A percentile compares a stretch with the other conserved stretches of the same genome.
These are phyloP conservation scores for Timema podura DNA, from an alignment of 2,888 invertebrate genomes.

Conservation along the genomic window DNA sequence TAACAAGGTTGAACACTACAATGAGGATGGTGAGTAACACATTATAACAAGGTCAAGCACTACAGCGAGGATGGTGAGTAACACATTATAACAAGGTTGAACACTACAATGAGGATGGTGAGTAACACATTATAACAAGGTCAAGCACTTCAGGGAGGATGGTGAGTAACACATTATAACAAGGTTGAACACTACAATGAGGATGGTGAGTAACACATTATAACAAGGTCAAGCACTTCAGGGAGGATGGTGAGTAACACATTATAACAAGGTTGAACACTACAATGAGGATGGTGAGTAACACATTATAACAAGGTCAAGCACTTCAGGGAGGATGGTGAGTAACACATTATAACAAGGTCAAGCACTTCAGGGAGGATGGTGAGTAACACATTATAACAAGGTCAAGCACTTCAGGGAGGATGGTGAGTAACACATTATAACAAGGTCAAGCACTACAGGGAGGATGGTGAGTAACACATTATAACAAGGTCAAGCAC, in stretches of 20 bases:
- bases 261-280: too few species aligned
- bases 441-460: too few species aligned
- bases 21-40: constrained; percentile 12
- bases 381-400: too few species aligned
- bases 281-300: constrained; percentile 7
- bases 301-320: constrained; percentile 45
- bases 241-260: constrained; percentile 40
- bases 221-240: constrained; percentile 44
- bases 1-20: too few species aligned
- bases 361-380: not conserved
- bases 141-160: constrained; percentile 43
- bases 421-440: constrained; percentile 39
- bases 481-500: constrained; percentile 44
- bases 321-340: constrained; percentile 43
- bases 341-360: not conserved
- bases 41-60: constrained; percentile 44
- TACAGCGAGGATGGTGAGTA: constrained; percentile 42
- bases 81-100: too few species aligned
- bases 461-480: constrained; percentile 16
- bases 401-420: constrained; percentile 44
- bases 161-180: constrained; percentile 34
- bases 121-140: too few species aligned
- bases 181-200: not conserved
- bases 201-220: too few species aligned
- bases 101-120: not conserved